Evolutionary conservation across 2,797 vertebrate species (phyloP), one percentile per base, ranked within the genome.

Genomic region (Aratinga solstitialis): DNA sequence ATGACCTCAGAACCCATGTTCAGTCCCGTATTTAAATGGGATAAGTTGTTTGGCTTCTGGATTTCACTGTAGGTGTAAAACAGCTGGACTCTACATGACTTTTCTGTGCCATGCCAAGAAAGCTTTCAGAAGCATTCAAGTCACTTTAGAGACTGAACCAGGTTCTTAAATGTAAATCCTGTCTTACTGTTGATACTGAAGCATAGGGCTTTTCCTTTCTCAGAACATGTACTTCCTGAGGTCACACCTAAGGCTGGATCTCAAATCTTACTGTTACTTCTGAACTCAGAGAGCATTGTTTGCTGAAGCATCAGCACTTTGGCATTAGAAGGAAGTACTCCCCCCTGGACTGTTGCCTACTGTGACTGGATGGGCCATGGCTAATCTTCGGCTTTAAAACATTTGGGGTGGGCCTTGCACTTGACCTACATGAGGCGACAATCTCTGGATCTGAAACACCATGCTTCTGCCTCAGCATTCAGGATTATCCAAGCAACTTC

Each of bases 281-380:
- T 27, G 24, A 24, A 62, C 24, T 1, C 26, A 16, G 38, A 7
- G 56, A 53, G 22, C 1, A 10, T 2, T 50, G 40, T 22, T 36
- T 0, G 10, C 47, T n/a, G 32, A 36, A 65, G 32, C 26, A 11
- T 8, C 5, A 40, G 19, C 6, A 5, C 9, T 13, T 62, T 7
- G 30, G 51, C 8, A 1, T 24, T 29, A 22, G 0, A 2, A 24
- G n/a, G 32, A 36, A 6, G 53, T 14, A 7, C 13, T 11, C 10
- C 51, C 38, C 38, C 42, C 58, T 3, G 6, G 27, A 18, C 45
- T 8, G 40, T 2, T 47, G 40, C 43, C 50, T 38, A 1, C 38
- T 29, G 18, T 9, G 22, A 24, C 54, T 30, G 42, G 17, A 54
- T 11, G n/a, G 56, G 23, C 56, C 3, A 10, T 3, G 36, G 30